Percentiles rank a stretch among this genome's conserved stretches.
These are phyloP conservation scores for Plotosus lineatus DNA, from an alignment of 2,113 vertebrate genomes.

Conservation along the genomic window DNA sequence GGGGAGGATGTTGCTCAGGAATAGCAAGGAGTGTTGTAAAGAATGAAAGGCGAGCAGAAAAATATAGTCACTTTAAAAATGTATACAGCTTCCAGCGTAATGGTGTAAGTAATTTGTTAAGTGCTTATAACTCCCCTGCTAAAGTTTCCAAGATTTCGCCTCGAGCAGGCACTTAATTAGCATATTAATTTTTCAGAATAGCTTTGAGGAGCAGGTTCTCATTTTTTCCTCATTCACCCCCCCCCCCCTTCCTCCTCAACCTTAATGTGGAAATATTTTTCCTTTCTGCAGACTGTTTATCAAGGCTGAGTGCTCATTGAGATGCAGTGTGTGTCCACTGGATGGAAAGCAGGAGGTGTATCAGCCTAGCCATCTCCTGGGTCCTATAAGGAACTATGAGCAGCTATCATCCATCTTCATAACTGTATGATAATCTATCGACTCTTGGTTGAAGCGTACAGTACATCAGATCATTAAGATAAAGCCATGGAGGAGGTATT, in stretches of 20 bases:
- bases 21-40: conserved; percentile 58
- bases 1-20: conserved; percentile 54
- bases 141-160: conserved; percentile 66
- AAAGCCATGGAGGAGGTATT: conserved; percentile 47
- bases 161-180: conserved; percentile 65
- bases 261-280: conserved; percentile 63
- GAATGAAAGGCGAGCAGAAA: conserved; percentile 32
- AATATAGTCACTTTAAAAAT: conserved; percentile 63
- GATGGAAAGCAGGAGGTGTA: conserved; percentile 50
- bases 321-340: conserved; percentile 40
- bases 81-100: conserved; percentile 66
- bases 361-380: conserved; percentile 54
- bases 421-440: conserved; percentile 58
- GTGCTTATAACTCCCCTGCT: conserved; percentile 69
- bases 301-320: conserved; percentile 49
- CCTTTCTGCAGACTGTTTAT: conserved; percentile 59
- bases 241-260: conserved; percentile 34
- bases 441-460: conserved; percentile 50
- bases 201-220: conserved; percentile 63
- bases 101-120: conserved; percentile 70
- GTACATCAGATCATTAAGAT: conserved; percentile 59
- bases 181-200: conserved; percentile 69
- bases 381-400: conserved; percentile 57
- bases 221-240: conserved; percentile 52
- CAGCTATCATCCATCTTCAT: conserved; percentile 59